Conservation (phyloP, 2,797 vertebrate genomes). For the Chelidonichthys spinosus region DNA sequence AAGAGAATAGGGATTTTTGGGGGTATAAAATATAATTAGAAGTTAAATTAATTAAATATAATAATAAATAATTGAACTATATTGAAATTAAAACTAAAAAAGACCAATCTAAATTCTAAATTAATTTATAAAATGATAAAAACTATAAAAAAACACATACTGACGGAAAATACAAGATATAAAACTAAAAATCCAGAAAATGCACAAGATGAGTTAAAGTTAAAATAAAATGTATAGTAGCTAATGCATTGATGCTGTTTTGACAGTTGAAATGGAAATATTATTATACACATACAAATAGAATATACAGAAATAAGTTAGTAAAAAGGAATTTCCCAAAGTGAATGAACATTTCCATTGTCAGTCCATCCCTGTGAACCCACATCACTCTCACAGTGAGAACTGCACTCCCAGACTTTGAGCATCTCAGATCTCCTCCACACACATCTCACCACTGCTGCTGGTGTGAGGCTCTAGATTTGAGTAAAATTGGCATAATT, state of each 20-base stretch:
- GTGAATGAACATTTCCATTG: neutral
- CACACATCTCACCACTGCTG: neutral
- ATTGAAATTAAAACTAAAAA: neutral
- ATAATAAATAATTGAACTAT: neutral
- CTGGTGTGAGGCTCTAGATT: slow-evolving; percentile 10
- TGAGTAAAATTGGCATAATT: slow-evolving; percentile 56
- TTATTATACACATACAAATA: no score
- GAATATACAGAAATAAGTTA: no score
- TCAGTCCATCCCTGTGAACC: neutral
- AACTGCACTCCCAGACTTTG: neutral
- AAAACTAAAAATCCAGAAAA: no score
- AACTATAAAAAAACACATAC: no score
- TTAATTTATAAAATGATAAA: neutral
- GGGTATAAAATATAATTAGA: neutral
- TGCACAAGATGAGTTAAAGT: no score
- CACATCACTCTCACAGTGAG: neutral
- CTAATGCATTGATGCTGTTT: no score
- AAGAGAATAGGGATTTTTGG: neutral
- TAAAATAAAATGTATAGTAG: no score
- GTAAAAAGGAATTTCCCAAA: no score
- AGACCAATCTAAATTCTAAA: neutral
- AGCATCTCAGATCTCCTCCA: slow-evolving; percentile 10
- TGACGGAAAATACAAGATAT: no score
- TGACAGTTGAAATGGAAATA: no score
- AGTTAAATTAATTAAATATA: neutral